These are phyloP conservation scores for Cryptoleucopteryx plumbea DNA, from an alignment of 2,113 vertebrate genomes.

Conservation along the genomic window DNA sequence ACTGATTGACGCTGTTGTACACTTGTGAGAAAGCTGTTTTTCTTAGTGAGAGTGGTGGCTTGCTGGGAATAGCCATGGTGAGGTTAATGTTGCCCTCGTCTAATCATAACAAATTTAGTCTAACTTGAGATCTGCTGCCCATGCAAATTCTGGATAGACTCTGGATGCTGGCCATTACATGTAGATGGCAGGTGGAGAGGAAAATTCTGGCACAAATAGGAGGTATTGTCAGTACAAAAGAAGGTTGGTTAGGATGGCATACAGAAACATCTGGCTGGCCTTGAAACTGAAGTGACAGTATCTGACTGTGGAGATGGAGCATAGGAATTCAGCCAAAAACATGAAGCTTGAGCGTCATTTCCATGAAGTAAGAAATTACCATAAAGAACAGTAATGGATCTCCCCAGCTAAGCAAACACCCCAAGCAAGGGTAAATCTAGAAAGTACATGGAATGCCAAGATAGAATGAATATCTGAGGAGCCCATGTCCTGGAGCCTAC, in stretches of 20 bases:
- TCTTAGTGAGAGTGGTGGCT: background rate
- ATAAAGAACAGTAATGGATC: background rate
- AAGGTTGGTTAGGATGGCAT: background rate
- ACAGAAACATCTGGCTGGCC: background rate
- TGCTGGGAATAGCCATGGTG: background rate
- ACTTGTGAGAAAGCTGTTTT: background rate
- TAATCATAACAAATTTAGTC: background rate
- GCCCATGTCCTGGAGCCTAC: accelerated
- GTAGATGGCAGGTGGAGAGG: background rate
- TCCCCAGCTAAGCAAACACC: background rate
- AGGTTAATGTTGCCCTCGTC: background rate
- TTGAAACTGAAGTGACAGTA: background rate
- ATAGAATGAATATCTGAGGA: background rate
- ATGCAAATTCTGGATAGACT: background rate
- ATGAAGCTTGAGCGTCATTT: background rate
- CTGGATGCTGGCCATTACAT: background rate
- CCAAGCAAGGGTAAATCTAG: background rate
- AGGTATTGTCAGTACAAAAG: background rate
- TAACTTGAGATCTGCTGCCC: background rate
- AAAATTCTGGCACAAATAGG: background rate
- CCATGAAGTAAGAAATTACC: background rate
- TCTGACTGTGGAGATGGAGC: background rate
- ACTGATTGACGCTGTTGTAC: background rate
- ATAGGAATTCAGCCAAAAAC: background rate
- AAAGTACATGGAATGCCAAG: background rate